Evolutionary conservation across 1,140 invertebrate genomes (phyloP).

Genomic region (Brachionus manjavacas): DNA sequence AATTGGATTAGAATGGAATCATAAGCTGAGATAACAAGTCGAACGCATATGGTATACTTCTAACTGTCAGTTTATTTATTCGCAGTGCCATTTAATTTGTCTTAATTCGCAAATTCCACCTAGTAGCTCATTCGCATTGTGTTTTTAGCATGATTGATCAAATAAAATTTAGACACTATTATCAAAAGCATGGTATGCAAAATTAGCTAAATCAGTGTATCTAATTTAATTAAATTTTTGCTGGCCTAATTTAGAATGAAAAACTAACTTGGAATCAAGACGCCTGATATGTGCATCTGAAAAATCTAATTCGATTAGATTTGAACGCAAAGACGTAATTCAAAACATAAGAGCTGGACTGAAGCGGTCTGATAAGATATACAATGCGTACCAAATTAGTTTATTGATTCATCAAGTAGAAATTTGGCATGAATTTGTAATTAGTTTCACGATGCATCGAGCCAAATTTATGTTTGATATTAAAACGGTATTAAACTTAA

Average conservation of each 20-base stretch:
- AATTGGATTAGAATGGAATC: too few species aligned
- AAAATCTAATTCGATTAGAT: not conserved
- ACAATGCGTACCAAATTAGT: not conserved
- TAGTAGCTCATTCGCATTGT: too few species aligned
- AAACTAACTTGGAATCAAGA: not conserved
- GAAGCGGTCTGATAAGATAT: conserved; percentile 4
- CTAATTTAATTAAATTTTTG: not conserved
- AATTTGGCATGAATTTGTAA: conserved; percentile 1
- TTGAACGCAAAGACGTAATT: not conserved
- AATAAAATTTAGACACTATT: not conserved
- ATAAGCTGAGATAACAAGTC: too few species aligned
- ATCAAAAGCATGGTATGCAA: not conserved
- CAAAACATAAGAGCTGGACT: not conserved
- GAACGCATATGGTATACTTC: too few species aligned
- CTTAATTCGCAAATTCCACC: not conserved
- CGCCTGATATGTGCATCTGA: not conserved
- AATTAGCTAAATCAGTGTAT: not conserved
- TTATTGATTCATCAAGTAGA: conserved; percentile 1
- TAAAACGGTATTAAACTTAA: conserved; percentile 25
- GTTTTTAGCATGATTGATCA: not conserved
- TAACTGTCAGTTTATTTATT: too few species aligned
- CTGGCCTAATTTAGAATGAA: not conserved
- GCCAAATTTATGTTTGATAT: conserved; percentile 7
- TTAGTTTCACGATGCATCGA: not conserved
- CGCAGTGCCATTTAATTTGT: not conserved